These are phyloP conservation scores for Limnothrissa miodon DNA, from an alignment of 2,113 vertebrate genomes.

Conservation along the genomic window DNA sequence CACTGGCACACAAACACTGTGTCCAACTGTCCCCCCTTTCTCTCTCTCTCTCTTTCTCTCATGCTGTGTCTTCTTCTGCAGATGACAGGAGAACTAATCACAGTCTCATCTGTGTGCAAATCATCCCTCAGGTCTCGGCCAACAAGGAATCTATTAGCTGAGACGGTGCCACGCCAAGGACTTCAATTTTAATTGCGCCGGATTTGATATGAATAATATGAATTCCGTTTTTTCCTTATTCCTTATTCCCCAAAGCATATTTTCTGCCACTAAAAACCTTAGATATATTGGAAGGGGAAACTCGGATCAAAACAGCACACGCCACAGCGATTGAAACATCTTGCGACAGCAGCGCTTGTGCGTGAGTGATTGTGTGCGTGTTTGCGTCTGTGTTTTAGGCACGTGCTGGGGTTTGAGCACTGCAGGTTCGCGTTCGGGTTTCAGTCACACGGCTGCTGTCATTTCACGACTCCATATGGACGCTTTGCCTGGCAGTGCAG, in stretches of 20 bases:
- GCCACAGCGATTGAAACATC: not conserved
- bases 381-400: not conserved
- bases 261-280: not conserved
- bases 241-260: not conserved
- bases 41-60: not conserved
- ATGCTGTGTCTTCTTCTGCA: no score
- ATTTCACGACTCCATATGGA: no score
- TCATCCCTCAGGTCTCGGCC: slow-evolving; percentile 35
- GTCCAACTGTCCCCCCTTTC: slow-evolving; percentile 6
- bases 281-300: not conserved
- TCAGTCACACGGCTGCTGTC: not conserved
- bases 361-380: not conserved
- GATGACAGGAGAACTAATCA: slow-evolving; percentile 41
- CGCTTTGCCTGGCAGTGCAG: no score
- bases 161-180: slow-evolving; percentile 30
- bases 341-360: not conserved
- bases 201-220: slow-evolving; percentile 32
- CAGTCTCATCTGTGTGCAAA: slow-evolving; percentile 37
- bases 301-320: not conserved
- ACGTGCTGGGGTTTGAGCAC: not conserved
- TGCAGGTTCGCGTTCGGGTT: not conserved
- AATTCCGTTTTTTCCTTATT: slow-evolving; percentile 16
- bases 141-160: slow-evolving; percentile 44
- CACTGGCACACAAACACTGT: not conserved
- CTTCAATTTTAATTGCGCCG: slow-evolving; percentile 43